These are phyloP conservation scores for Centropyge bicolor DNA, from an alignment of 2,797 vertebrate species.

Conservation along the genomic window DNA sequence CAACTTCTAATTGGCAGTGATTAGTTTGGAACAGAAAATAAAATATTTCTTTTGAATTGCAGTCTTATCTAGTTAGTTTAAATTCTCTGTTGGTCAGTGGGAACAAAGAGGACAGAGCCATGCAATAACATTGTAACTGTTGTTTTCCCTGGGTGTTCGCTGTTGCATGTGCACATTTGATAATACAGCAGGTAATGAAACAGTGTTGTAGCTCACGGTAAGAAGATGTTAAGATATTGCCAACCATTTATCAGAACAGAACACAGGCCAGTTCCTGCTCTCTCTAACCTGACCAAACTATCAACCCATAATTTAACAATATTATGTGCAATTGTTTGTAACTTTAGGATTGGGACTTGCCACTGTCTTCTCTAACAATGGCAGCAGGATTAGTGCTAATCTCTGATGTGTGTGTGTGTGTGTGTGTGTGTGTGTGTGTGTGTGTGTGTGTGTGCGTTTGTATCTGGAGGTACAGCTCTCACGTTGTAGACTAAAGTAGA, in stretches of 20 bases:
- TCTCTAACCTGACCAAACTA: neutral
- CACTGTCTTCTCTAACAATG: conserved; percentile 19
- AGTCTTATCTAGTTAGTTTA: neutral
- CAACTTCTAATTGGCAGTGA: neutral
- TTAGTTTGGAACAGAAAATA: neutral
- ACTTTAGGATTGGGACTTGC: conserved; percentile 6
- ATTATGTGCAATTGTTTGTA: neutral
- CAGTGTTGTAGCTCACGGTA: neutral
- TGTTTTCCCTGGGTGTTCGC: neutral
- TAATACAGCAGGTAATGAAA: neutral
- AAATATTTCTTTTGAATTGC: neutral
- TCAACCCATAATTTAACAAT: neutral
- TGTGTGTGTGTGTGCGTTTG: conserved; percentile 1
- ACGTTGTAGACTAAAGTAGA: conserved; percentile 4
- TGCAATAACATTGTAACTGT: neutral
- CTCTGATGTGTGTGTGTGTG: conserved; percentile 29
- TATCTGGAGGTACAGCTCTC: neutral
- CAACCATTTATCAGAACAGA: neutral
- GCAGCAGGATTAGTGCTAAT: conserved; percentile 41
- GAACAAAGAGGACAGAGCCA: neutral
- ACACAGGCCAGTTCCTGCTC: neutral
- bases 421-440: conserved; percentile 2
- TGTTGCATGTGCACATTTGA: neutral
- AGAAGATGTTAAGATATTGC: neutral
- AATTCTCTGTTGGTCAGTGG: neutral